Evolutionary conservation across 2,888 invertebrate genomes (phyloP).

Genomic region (Hyles lineata): DNA sequence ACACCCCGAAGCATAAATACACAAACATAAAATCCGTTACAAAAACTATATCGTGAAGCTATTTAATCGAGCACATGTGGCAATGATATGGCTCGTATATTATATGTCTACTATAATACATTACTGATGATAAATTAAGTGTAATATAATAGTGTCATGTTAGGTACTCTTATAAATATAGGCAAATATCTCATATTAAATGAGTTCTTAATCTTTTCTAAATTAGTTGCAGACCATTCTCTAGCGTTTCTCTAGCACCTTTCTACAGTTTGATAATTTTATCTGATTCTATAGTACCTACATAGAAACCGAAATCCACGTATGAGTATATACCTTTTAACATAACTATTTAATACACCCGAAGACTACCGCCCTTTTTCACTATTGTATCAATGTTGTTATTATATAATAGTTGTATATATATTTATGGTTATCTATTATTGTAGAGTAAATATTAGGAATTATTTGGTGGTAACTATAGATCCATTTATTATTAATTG

Average conservation of each 20-base stretch:
- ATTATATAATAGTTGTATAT: slow-evolving; percentile 50
- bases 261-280: slow-evolving; percentile 46
- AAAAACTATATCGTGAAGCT: neutral
- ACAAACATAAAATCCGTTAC: neutral
- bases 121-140: neutral
- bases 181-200: slow-evolving; percentile 1
- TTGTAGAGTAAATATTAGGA: slow-evolving; percentile 52
- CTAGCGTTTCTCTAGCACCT: slow-evolving; percentile 66
- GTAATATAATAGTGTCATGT: neutral
- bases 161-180: neutral
- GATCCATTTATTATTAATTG: neutral
- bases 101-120: neutral
- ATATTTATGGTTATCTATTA: slow-evolving; percentile 33
- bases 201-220: slow-evolving; percentile 38
- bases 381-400: slow-evolving; percentile 85
- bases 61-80: neutral
- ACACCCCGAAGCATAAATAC: slow-evolving; percentile 35
- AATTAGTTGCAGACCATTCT: slow-evolving; percentile 63
- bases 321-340: slow-evolving; percentile 29
- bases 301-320: slow-evolving; percentile 46
- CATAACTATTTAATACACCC: slow-evolving; percentile 65
- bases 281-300: slow-evolving; percentile 42
- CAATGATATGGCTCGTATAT: neutral
- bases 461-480: slow-evolving; percentile 38
- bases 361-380: slow-evolving; percentile 82